Evolutionary conservation across 2,888 invertebrate species (phyloP), one percentile per base, ranked within the genome.

Genomic region (Rhorus exstirpatorius): DNA sequence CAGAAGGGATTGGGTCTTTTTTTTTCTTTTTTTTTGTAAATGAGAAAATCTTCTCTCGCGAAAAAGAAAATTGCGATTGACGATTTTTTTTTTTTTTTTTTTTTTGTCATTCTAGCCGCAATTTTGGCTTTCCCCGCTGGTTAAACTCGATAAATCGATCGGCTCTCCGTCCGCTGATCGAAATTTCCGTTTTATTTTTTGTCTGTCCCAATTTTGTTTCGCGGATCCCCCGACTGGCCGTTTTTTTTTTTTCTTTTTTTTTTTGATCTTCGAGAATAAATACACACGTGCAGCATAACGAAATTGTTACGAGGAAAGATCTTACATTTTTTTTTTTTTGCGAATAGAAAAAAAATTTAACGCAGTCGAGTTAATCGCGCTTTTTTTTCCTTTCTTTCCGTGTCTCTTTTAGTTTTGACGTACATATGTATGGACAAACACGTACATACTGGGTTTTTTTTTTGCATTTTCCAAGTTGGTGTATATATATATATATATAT

Each of bases 391-490:
- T 31, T n/a, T n/a, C n/a, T 31, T 31, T 31, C 31, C 31, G 31
- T 31, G n/a, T n/a, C n/a, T 31, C 31, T 31, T 2, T 31, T 31
- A 31, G 31, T 31, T 31, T 31, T 6, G 6, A 31, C 31, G 31
- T 31, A 31, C 31, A 31, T 31, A 31, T 31, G 31, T 31, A 31
- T n/a, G n/a, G n/a, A 6, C 6, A 2, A 31, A 31, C 31, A 31
- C 31, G 31, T 31, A 31, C 31, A 31, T 31, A 31, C n/a, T n/a
- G n/a, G n/a, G n/a, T 31, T 85, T 85, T 87, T 79, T 86, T n/a
- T n/a, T n/a, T n/a, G n/a, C n/a, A 67, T 79, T n/a, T n/a, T n/a
- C 71, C 84, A 77, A 79, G 67, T 81, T 53, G 72, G 77, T 84
- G 55, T 70, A 65, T 77, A 67, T 72, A 75, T 84, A 63, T 84